Conservation (phyloP, 1,140 invertebrate species). For the Penaeus chinensis region DNA sequence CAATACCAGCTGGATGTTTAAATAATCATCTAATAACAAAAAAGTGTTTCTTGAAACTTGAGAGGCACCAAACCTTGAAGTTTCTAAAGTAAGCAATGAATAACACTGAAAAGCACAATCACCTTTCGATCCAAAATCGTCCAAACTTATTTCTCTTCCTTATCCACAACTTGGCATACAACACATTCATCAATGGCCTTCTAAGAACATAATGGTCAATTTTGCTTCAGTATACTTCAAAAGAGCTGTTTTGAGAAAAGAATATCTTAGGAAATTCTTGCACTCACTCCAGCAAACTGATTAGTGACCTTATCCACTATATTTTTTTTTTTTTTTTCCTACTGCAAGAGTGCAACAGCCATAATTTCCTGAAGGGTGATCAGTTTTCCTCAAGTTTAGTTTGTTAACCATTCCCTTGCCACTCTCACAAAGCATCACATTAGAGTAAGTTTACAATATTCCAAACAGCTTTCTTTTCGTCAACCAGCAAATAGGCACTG, state of each 20-base stretch:
- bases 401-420: constrained; percentile 50
- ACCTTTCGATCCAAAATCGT: no score
- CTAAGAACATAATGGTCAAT: constrained; percentile 31
- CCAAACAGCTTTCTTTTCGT: constrained; percentile 44
- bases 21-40: no score
- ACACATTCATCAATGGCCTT: constrained; percentile 35
- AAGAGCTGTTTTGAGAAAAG: constrained; percentile 31
- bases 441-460: constrained; percentile 20
- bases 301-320: constrained; percentile 39
- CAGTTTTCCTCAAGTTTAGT: constrained; percentile 16
- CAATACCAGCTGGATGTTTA: neutral
- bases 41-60: no score
- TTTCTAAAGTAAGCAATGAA: no score
- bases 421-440: constrained; percentile 53
- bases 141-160: constrained; percentile 33
- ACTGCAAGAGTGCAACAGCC: constrained; percentile 26
- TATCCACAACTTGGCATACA: constrained; percentile 44
- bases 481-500: constrained; percentile 54
- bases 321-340: neutral
- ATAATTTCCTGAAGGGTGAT: neutral
- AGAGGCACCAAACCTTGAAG: no score
- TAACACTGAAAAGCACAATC: no score
- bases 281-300: constrained; percentile 31
- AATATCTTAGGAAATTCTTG: constrained; percentile 20
- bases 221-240: constrained; percentile 24